A percentile compares a stretch with the other conserved stretches of the same genome.
Evolutionary conservation across 2,113 vertebrate genomes (phyloP).

Genomic region (Spermophilus dauricus): DNA sequence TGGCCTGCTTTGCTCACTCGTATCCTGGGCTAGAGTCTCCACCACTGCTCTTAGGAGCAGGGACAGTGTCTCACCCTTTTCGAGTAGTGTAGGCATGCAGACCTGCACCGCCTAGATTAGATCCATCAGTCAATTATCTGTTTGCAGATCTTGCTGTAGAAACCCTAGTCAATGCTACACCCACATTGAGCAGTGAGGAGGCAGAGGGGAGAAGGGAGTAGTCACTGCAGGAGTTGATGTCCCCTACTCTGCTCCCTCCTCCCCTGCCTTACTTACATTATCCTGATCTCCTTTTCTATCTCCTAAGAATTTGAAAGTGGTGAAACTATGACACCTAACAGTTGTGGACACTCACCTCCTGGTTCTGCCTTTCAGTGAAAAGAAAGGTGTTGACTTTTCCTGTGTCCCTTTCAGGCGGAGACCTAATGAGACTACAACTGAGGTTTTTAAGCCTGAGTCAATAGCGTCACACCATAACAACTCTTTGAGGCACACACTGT

Average conservation of each 20-base stretch:
- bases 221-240: background rate
- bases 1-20: background rate
- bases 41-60: background rate
- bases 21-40: background rate
- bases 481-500: background rate
- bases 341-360: background rate
- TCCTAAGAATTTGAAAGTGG: background rate
- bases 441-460: background rate
- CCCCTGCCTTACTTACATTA: background rate
- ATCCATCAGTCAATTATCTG: background rate
- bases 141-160: background rate
- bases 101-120: background rate
- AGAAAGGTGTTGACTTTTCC: background rate
- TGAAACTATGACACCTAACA: background rate
- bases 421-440: background rate
- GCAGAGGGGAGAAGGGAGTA: background rate
- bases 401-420: background rate
- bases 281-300: background rate
- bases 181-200: background rate
- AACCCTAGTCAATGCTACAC: background rate
- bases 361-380: background rate
- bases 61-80: background rate
- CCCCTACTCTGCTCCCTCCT: background rate
- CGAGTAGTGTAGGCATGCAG: no score
- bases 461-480: rapidly evolving